phyloP scores from a whole-genome alignment of 2,113 vertebrate genomes.

The Oncorhynchus tshawytscha region DNA sequence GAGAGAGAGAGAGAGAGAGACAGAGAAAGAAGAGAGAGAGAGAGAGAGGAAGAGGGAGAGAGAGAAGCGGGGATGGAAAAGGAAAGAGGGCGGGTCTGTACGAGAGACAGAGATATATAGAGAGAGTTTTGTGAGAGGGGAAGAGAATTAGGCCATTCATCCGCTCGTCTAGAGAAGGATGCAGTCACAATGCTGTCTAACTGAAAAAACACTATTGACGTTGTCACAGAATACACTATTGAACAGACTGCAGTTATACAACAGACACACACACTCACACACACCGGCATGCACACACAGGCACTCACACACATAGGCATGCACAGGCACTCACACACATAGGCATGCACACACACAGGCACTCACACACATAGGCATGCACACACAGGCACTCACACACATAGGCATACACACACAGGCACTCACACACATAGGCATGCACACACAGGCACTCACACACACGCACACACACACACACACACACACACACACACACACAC shows the following conservation, averaged over 20 bases:
- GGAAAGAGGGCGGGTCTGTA: neutral
- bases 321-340: constrained; percentile 32
- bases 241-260: constrained; percentile 15
- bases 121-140: constrained; percentile 15
- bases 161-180: constrained; percentile 65
- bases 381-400: constrained; percentile 4
- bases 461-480: neutral
- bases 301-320: constrained; percentile 4
- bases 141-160: constrained; percentile 73
- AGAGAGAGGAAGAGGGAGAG: constrained; percentile 35
- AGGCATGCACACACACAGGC: constrained; percentile 34
- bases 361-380: constrained; percentile 45
- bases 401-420: constrained; percentile 4
- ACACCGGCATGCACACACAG: neutral
- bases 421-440: constrained; percentile 45
- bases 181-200: constrained; percentile 69
- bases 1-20: neutral
- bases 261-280: neutral
- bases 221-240: constrained; percentile 63
- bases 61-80: neutral
- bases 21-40: constrained; percentile 31
- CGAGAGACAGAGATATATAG: constrained; percentile 15
- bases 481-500: constrained; percentile 9
- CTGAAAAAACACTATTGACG: constrained; percentile 59
- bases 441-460: constrained; percentile 1